Base-by-base conservation (phyloP, 2,888 invertebrate genomes). In the Volucella inanis region DNA sequence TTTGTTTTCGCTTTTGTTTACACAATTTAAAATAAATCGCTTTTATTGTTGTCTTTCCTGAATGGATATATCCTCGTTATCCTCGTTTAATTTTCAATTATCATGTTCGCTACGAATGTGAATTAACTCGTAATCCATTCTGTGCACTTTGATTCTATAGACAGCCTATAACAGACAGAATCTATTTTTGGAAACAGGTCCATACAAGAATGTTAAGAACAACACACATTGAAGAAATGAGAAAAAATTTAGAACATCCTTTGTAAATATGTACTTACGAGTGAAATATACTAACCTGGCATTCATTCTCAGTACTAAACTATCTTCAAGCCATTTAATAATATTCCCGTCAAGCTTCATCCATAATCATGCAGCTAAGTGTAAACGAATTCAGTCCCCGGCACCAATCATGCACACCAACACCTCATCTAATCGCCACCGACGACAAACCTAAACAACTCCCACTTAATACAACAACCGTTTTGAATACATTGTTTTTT, bases 41-140 rank as follows among this genome's bases (percentile, higher is more conserved):
- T 41, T 54, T 38, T 31, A 15, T 68, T 55, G 41, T 39, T 62
- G 12, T 39, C 15, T 55, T 52, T 11, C 15, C 14, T 47, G 14
- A 50, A 1, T 49, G 45, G 59, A 68, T 54, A 43, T 14, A 31
- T 12, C n/a, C n/a, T n/a, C 39, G 8, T 39, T 45, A 12, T 18
- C 39, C 18, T 9, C 18, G 54, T 65, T 71, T 72, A 72, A 70
- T 55, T 77, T 64, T 49, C 70, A 79, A 84, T 84, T 75, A 71
- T 49, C 67, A 62, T 64, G 8, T 47, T 77, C 38, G 15, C 18
- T 70, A n/a, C 41, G 61, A 55, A 49, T 59, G 74, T 39, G 39
- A 61, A 54, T 8, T 4, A 45, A 43, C 10, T 10, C 18, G 15
- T 59, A n/a, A 12, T 22, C 12, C 50, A 45, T 39, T 45, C 57